Conservation (phyloP, 2,797 vertebrate species). For the Hippocampus kuda region DNA sequence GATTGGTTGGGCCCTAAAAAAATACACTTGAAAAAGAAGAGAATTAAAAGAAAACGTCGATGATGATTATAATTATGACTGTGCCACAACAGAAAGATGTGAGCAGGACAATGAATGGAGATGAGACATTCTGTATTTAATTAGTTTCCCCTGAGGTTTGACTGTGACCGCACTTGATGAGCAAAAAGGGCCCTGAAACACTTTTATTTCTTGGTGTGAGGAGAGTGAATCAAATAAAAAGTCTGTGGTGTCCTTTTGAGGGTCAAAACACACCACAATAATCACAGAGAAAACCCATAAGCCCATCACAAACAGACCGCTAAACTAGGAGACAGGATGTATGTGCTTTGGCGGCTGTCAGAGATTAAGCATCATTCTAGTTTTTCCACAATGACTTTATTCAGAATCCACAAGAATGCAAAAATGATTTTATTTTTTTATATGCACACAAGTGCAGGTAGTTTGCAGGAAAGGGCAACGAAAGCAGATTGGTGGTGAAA, state of each 20-base stretch:
- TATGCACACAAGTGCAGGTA: conserved; percentile 4
- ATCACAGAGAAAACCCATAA: conserved; percentile 12
- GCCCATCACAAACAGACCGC: not conserved
- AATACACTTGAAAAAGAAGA: too few species aligned
- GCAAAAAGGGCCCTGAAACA: conserved; percentile 51
- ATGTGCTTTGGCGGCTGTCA: conserved; percentile 5
- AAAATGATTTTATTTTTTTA: not conserved
- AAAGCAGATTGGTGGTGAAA: conserved; percentile 18
- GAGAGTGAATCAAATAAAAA: conserved; percentile 37
- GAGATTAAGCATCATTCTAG: conserved; percentile 8
- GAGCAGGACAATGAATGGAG: not conserved
- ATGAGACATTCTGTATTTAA: conserved; percentile 15
- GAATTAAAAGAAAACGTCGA: too few species aligned
- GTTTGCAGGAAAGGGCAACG: conserved; percentile 8
- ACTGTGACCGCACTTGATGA: conserved; percentile 28
- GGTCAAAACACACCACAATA: conserved; percentile 38
- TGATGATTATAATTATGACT: too few species aligned
- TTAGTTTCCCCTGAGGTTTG: conserved; percentile 33
- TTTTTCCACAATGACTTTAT: conserved; percentile 19
- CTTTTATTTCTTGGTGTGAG: conserved; percentile 27
- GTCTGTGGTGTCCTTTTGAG: conserved; percentile 35
- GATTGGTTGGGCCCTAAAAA: too few species aligned
- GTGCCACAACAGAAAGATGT: too few species aligned
- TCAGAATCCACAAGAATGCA: conserved; percentile 2
- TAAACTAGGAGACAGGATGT: conserved; percentile 4